These are phyloP conservation scores for Wiebesia pumilae DNA, from an alignment of 1,140 invertebrate species.

Conservation along the genomic window DNA sequence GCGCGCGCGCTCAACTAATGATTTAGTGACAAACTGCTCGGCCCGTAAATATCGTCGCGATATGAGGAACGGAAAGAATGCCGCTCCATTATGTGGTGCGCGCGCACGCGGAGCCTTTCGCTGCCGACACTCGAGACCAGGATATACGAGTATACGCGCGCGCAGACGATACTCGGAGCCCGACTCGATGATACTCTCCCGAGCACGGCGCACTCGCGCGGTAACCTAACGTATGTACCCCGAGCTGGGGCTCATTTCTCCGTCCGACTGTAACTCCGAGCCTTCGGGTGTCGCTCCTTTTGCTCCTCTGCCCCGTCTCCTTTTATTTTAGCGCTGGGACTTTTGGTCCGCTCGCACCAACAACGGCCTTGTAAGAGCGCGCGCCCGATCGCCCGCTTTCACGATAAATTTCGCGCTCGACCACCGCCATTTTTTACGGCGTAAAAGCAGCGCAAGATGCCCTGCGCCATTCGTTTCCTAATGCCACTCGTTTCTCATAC, in stretches of 20 bases:
- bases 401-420: not conserved
- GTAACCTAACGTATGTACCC: not conserved
- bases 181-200: not conserved
- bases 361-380: not conserved
- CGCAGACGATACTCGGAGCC: constrained; percentile 7
- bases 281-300: not conserved
- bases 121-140: constrained; percentile 12
- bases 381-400: not conserved
- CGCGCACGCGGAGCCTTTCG: not conserved
- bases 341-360: not conserved
- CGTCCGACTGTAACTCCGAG: not conserved
- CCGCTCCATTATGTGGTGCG: constrained; percentile 56
- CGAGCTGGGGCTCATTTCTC: not conserved
- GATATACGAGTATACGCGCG: constrained; percentile 37
- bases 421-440: not conserved
- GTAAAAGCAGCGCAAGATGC: not conserved
- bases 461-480: not conserved
- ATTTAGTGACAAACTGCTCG: constrained; percentile 68
- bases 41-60: constrained; percentile 64
- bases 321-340: not conserved
- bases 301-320: not conserved
- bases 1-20: constrained; percentile 57
- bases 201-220: not conserved
- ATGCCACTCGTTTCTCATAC: constrained; percentile 8
- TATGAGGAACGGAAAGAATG: constrained; percentile 60